Conservation (phyloP, 1,140 invertebrate species). For the Heliconius hermathena region DNA sequence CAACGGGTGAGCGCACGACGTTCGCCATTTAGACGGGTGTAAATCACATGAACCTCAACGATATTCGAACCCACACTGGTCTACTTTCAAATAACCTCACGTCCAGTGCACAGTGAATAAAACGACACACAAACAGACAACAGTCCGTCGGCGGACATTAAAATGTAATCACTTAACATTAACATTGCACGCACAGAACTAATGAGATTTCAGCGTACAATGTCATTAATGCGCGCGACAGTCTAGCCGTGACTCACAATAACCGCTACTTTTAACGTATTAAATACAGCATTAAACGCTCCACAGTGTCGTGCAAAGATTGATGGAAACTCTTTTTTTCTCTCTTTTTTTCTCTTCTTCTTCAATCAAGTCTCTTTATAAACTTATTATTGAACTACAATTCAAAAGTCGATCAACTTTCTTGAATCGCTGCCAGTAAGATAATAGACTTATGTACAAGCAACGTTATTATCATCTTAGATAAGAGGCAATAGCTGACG, state of each 20-base stretch:
- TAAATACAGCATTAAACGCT: constrained; percentile 37
- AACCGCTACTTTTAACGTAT: constrained; percentile 48
- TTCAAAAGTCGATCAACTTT: constrained; percentile 65
- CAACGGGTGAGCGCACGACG: constrained; percentile 63
- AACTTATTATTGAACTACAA: constrained; percentile 4
- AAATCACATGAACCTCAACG: constrained; percentile 48
- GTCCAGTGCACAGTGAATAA: constrained; percentile 59
- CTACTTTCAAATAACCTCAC: constrained; percentile 59
- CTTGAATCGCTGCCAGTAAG: constrained; percentile 64
- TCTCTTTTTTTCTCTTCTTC: too few species aligned
- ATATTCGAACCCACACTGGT: constrained; percentile 50
- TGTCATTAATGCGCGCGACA: constrained; percentile 72
- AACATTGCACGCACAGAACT: constrained; percentile 74
- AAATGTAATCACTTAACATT: constrained; percentile 79
- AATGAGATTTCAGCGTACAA: constrained; percentile 78
- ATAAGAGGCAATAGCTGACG: constrained; percentile 69
- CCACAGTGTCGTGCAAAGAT: constrained; percentile 46
- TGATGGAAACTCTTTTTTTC: constrained; percentile 21
- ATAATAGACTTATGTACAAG: constrained; percentile 67
- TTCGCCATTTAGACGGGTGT: constrained; percentile 62
- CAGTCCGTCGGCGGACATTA: constrained; percentile 59
- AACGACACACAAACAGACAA: constrained; percentile 60
- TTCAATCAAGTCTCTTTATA: neutral
- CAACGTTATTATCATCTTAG: constrained; percentile 74
- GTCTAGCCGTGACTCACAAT: constrained; percentile 70